Base-by-base conservation (phyloP, 2,797 vertebrate species). In the Potorous gilbertii region DNA sequence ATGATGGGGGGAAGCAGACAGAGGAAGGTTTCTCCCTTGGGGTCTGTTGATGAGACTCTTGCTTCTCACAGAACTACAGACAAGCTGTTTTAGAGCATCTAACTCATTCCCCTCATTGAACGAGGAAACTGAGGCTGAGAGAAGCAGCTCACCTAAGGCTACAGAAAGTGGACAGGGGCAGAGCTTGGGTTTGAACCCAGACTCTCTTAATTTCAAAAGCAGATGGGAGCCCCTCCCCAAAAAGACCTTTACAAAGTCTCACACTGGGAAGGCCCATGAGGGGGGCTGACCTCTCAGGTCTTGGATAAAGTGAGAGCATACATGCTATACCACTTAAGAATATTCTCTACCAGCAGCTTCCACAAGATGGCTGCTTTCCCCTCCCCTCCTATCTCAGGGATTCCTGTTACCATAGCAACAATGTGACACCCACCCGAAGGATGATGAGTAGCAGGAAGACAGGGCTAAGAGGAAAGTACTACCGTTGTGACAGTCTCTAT, bases 331-430 rank as follows among this genome's bases (percentile, higher is more conserved):
- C 40, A 81, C 46, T n/a, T 50, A 90, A 94, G 34, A 54, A 66
- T 13, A 31, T 5, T 16, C 14, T n/a, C 27, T 14, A 14, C 87
- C 40, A 91, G 40, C 18, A 40, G 46, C 52, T 56, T 12, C 55
- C 74, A 55, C 57, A 96, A 57, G 59, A 91, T 56, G 55, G 55
- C 0, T 4, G 55, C 50, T 34, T 46, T 14, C 18, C 1, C 18
- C 56, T 8, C 56, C 27, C 34, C 56, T 46, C 9, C 3, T 12
- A 56, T 29, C 62, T 54, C 91, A 91, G 74, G 91, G 92, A 93
- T 50, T 55, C 59, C 24, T 31, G 92, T 94, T 94, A 90, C 94
- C 40, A 27, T 55, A 92, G 56, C 55, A 91, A 93, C 8, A 40
- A 14, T 54, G 74, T 92, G 92, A 40, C 31, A 57, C 55, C 74